Conservation (phyloP, 2,797 vertebrate species). For the Synanceia verrucosa region DNA sequence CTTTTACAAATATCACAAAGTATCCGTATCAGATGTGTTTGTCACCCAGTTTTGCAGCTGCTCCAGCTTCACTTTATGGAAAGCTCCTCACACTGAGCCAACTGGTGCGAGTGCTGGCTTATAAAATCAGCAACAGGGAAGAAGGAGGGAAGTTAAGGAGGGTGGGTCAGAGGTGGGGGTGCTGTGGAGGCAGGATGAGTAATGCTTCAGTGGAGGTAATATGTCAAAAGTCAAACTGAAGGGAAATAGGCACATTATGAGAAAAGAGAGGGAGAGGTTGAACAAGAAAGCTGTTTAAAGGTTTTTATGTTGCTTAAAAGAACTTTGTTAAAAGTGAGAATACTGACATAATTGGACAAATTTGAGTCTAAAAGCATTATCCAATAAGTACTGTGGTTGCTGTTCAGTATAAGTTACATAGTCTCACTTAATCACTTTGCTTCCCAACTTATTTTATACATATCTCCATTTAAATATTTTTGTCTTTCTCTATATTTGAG, state of each 20-base stretch:
- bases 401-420: neutral
- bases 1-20: neutral
- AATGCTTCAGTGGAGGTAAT: constrained; percentile 59
- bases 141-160: constrained; percentile 46
- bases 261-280: neutral
- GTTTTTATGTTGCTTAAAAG: neutral
- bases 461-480: neutral
- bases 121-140: constrained; percentile 52
- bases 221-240: constrained; percentile 54
- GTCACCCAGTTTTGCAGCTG: neutral
- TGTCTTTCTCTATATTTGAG: neutral
- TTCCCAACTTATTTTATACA: neutral
- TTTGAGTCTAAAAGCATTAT: neutral
- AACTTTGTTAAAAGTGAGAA: neutral
- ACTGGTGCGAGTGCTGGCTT: constrained; percentile 47
- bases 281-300: neutral
- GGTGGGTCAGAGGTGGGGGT: constrained; percentile 35
- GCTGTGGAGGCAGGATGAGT: constrained; percentile 47
- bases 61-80: constrained; percentile 17
- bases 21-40: constrained; percentile 15
- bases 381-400: neutral
- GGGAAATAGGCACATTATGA: constrained; percentile 25
- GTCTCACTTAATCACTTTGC: too few species aligned
- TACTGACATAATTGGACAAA: neutral
- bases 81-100: constrained; percentile 43